Base-by-base conservation (phyloP, 1,140 invertebrate genomes). In the Steinernema khuongi region DNA sequence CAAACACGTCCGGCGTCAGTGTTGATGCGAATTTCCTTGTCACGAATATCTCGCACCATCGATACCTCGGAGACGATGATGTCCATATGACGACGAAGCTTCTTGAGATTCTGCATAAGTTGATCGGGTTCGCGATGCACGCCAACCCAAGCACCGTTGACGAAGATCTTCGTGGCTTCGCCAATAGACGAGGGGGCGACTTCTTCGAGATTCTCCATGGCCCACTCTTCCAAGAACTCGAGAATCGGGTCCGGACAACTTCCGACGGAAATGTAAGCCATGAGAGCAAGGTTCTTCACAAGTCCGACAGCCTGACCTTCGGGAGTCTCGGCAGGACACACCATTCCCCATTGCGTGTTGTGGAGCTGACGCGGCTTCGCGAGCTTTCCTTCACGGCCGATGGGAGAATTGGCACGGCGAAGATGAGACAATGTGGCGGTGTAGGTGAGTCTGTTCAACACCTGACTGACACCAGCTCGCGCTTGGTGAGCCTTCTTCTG, bases 201-300 rank as follows among this genome's bases (percentile, higher is more conserved):
- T 80, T 84, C 83, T 88, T 98, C 96, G 60, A 99, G 88, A 87
- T 98, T 99, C 87, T 99, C 96, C 96, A 99, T 99, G 72, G 93
- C 96, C 96, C 96, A 99, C 86, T 99, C 96, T 86, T 99, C 96
- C 89, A 99, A 95, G 89, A 99, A 99, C 88, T 99, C 96, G 1
- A 99, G 87, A 88, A 99, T 98, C 0, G 96, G 96, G 2, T 94
- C 96, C 0, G 96, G 95, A 85, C 97, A 93, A 44, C 94, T 97
- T 73, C 96, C 96, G 28, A 99, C 96, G 80, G 94, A 97, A 79
- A 99, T 99, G 82, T 99, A 99, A 26, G 96, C 94, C 96, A 99
- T 99, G 1, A 99, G 87, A 0, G 96, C 96, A 7, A 99, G 87
- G 88, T 99, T 99, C 86, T 99, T 99, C 22, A 99, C 96, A 41